Evolutionary conservation across 2,797 vertebrate genomes (phyloP), one percentile per base, ranked within the genome.

Genomic region (Gymnothorax reevesii): DNA sequence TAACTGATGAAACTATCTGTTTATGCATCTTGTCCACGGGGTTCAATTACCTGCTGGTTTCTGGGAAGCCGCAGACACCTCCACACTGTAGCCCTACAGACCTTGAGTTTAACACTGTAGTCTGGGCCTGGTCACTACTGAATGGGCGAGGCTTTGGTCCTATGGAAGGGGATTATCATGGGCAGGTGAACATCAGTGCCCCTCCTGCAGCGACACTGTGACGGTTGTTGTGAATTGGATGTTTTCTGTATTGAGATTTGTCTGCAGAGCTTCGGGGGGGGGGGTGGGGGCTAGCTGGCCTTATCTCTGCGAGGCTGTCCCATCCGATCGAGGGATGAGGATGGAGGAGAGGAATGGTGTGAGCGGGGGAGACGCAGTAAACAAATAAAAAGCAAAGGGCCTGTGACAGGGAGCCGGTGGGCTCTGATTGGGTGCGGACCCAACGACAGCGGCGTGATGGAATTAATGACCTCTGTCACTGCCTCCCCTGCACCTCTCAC

Each of bases 381-480:
- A 97, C 96, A 95, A 97, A 97, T 97, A 96, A 96, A 97, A 94
- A 94, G 92, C 95, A 97, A 95, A 96, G 94, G 93, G 92, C 93
- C 94, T 96, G 94, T 97, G 97, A 97, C 96, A 96, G 94, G 94
- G 91, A 91, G 92, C 93, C 94, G 95, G 92, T 92, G 93, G 87
- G 91, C 90, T 88, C 92, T 93, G 93, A 96, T 95, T 96, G 94
- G 93, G 94, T 96, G 96, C 96, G 93, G 94, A 95, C 96, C 94
- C 93, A 91, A 96, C 95, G 95, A 96, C 93, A 95, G 96, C 94
- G 95, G 95, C 95, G 96, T 96, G 96, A 97, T 96, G 96, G 96
- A 96, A 97, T 96, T 96, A 96, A 97, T 97, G 95, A 96, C 94
- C 94, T 95, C 95, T 97, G 95, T 96, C 95, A 96, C 94, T 95